Base-by-base conservation (phyloP, 2,113 vertebrate genomes). In the Scortum barcoo region DNA sequence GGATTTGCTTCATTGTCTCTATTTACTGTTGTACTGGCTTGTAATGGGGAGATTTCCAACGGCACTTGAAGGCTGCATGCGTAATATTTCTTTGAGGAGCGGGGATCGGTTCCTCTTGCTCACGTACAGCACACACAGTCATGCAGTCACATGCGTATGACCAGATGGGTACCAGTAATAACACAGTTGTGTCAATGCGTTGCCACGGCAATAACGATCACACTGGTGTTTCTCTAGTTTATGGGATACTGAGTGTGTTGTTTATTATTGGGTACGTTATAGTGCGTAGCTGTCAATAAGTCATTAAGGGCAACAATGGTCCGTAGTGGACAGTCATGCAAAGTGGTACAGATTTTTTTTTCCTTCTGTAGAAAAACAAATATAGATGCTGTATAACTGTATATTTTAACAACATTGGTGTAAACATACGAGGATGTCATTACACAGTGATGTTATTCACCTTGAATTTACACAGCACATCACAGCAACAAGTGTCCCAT, bases 401-500 rank as follows among this genome's bases (percentile, higher is more conserved):
- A 30, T 33, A 33, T 75, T 11, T 60, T 51, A 30, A 58, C 5
- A 7, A 24, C 7, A 26, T 57, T 30, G 16, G 16, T 46, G 11
- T 16, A 17, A 46, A 46, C 14, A 36, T 66, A 36, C 53, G 42
- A 19, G 7, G 42, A 16, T 36, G 40, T 38, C 16, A 44, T 24
- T 4, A 48, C 61, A 62, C 30, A 24, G 2, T 24, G 9, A 58
- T 6, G 48, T 63, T 16, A 33, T 63, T 74, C 28, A 28, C 68
- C n/a, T 63, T 30, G 28, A 60, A 24, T 80, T 86, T 50, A 68
- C 5, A 6, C 78, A 50, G 50, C 44, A 56, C 68, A 75, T 80
- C 75, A 79, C 36, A 72, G 70, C 88, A 87, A 78, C 81, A 81
- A 81, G 82, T 82, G 72, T 42, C 70, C 63, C 72, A 16, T 36